These are phyloP conservation scores for Bos taurus DNA, from an alignment of 2,113 vertebrate genomes.

Conservation along the genomic window ARS-UCD2.0 NC_037329.1:5793001-5793500, in stretches of 20 bases:
- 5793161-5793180: not conserved
- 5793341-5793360: not conserved
- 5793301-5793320: not conserved
- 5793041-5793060: not conserved
- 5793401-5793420: not conserved
- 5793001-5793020: not conserved
- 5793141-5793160: not conserved
- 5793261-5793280: not conserved
- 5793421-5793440: not conserved
- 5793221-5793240: not conserved
- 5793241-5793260: not conserved
- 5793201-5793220: not conserved
- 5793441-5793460: not conserved
- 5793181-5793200: not conserved
- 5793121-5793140: not conserved
- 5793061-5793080: accelerated
- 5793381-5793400: not conserved
- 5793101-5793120: not conserved
- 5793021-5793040: not conserved
- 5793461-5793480: not conserved
- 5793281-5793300: not conserved
- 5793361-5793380: not conserved
- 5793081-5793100: not conserved
- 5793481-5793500: not conserved
- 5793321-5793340: not conserved